Base-by-base conservation (phyloP, 2,113 vertebrate genomes). In the Lophotis ruficrista region DNA sequence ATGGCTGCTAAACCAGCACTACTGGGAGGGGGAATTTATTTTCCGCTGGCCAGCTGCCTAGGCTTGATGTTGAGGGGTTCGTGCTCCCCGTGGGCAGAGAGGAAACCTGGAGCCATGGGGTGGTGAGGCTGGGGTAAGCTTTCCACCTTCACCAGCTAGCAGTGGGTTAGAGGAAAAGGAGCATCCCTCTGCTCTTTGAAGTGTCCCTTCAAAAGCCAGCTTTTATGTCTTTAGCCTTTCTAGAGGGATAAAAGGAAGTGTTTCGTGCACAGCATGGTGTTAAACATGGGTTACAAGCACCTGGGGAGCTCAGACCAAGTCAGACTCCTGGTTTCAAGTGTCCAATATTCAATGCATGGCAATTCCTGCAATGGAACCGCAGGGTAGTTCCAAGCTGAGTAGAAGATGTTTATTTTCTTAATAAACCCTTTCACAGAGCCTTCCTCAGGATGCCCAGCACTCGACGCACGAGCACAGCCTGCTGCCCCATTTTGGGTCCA, bases 401-500 rank as follows among this genome's bases (percentile, higher is more conserved):
- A 4, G 12, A 56, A 72, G n/a, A 41, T 11, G 2, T 5, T 12
- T 25, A n/a, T 43, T 57, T 69, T 54, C 70, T 60, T 57, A 45
- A 86, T 12, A 89, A 53, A 69, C 3, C 7, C 21, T 43, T 64
- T 72, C 58, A 25, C 37, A 57, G 64, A 66, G 10, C 35, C 28
- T 82, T 50, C 12, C 17, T 21, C 27, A n/a, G 57, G 35, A 70
- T 25, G 48, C 37, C 22, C 56, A 71, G 37, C 47, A 16, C 73
- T 47, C 17, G 54, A 10, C 62, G 35, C 25, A 50, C 0, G 0
- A 85, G 14, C n/a, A 77, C 16, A 65, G 85, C 82, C 61, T 65
- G 19, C 24, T 9, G 2, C 35, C 54, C 7, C 0, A 10, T 5
- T 5, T 0, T 2, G 0, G 21, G 8, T 22, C 68, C 75, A 72